Evolutionary conservation across 2,888 invertebrate species (phyloP).

Genomic region (Drosophila fungiperda): DNA sequence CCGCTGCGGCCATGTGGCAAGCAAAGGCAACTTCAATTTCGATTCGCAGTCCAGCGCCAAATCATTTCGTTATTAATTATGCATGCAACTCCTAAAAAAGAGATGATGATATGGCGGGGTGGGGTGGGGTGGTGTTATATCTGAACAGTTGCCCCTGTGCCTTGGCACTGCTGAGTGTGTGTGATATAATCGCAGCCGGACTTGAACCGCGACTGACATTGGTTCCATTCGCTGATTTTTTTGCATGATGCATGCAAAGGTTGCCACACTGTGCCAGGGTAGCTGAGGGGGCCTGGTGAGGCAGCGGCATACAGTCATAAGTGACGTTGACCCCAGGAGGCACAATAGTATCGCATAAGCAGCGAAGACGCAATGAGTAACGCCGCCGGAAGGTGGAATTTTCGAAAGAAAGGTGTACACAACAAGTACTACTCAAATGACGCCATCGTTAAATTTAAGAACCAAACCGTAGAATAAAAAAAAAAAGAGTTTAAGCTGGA

Average conservation of each 20-base stretch:
- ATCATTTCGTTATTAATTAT: conserved; percentile 66
- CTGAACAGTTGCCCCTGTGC: conserved; percentile 40
- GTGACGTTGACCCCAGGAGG: conserved; percentile 51
- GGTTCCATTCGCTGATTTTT: conserved; percentile 70
- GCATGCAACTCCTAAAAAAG: conserved; percentile 45
- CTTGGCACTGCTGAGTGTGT: conserved; percentile 12
- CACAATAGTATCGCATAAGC: conserved; percentile 34
- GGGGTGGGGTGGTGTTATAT: neutral
- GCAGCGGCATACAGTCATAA: conserved; percentile 7
- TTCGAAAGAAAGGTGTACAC: conserved; percentile 56
- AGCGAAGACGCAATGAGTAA: conserved; percentile 26
- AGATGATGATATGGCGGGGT: neutral
- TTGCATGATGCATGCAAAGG: conserved; percentile 64
- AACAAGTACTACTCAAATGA: conserved; percentile 56
- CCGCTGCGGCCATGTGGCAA: conserved; percentile 43
- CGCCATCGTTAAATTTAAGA: conserved; percentile 46
- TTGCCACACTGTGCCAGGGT: conserved; percentile 17
- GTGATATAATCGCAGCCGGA: conserved; percentile 65
- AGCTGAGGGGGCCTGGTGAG: no score
- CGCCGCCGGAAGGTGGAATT: conserved; percentile 52
- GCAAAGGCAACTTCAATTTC: conserved; percentile 31
- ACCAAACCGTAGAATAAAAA: conserved; percentile 20
- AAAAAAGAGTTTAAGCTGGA: neutral
- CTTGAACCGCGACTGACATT: conserved; percentile 71
- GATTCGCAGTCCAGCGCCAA: conserved; percentile 35